phyloP scores from a whole-genome alignment of 2,113 vertebrate species.

The Leucopternis melanops region DNA sequence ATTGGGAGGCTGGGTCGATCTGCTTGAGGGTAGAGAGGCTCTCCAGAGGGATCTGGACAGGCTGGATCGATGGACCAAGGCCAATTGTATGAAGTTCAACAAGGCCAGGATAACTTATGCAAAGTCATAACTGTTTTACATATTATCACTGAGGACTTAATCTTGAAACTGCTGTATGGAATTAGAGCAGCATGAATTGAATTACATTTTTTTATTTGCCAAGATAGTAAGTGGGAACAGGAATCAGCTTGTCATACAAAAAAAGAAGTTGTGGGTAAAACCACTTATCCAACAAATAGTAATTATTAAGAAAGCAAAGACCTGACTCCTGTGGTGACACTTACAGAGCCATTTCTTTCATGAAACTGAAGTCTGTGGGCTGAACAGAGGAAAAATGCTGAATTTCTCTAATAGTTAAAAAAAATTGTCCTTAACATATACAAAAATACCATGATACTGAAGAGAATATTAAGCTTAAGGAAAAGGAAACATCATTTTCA shows the following conservation, averaged over 20 bases:
- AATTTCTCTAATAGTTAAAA: conserved; percentile 11
- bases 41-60: no score
- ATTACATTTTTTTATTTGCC: neutral
- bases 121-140: neutral
- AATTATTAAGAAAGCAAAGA: neutral
- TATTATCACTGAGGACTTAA: neutral
- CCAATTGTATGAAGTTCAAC: no score
- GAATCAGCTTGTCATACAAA: neutral
- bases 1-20: no score
- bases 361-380: neutral
- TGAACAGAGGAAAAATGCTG: neutral
- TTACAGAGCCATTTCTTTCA: neutral
- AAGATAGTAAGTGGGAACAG: neutral
- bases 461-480: conserved; percentile 6
- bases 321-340: neutral
- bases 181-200: neutral
- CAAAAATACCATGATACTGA: neutral
- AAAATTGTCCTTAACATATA: neutral
- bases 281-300: neutral
- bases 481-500: conserved; percentile 32
- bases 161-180: neutral
- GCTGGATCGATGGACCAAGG: no score
- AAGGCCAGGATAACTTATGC: neutral
- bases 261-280: neutral
- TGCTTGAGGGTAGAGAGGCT: no score